Conservation (phyloP, 2,797 vertebrate species). For the Coendou prehensilis region DNA sequence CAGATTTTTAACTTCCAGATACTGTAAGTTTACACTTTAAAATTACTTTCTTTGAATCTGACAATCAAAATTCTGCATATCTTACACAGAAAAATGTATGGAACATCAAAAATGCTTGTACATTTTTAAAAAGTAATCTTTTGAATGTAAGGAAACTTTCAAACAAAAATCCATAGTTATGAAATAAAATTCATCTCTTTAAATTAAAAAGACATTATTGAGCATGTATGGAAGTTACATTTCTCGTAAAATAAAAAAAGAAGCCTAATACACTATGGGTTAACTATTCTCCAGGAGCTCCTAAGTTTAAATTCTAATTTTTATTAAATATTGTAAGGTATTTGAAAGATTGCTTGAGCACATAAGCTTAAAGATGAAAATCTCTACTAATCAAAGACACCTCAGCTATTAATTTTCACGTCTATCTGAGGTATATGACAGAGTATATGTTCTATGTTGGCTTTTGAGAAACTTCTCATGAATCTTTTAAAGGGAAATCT, state of each 20-base stretch:
- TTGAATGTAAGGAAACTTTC: slow-evolving; percentile 2
- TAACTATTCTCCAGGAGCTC: background rate
- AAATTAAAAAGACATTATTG: background rate
- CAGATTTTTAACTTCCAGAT: background rate
- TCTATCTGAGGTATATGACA: background rate
- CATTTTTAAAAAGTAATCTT: background rate
- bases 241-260: background rate
- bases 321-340: background rate
- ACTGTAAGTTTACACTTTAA: background rate
- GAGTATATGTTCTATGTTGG: background rate
- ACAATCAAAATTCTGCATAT: background rate
- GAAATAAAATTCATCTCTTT: background rate
- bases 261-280: background rate
- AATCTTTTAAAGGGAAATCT: background rate
- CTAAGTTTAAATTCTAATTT: background rate
- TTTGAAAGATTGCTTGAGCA: background rate
- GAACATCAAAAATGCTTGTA: background rate
- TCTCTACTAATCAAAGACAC: background rate
- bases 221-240: background rate
- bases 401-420: background rate
- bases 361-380: background rate
- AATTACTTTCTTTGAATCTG: background rate
- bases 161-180: slow-evolving; percentile 8
- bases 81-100: background rate
- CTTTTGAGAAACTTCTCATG: background rate